Evolutionary conservation across 1,140 invertebrate genomes (phyloP).

Genomic region (Lanistes nyassanus): DNA sequence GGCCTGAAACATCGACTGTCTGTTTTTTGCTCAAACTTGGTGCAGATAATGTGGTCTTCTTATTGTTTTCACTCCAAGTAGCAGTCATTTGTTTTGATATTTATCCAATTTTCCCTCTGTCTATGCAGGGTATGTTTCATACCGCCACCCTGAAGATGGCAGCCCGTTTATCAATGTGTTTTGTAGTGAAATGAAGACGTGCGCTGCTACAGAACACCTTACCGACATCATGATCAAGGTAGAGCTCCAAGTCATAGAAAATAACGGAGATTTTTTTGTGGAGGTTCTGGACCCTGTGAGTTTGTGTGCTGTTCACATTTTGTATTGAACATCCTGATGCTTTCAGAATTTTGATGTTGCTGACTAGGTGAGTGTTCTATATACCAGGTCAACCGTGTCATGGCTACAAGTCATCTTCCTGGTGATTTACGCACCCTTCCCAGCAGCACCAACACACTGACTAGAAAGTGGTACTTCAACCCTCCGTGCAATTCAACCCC

Average conservation of each 20-base stretch:
- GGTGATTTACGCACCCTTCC: not conserved
- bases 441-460: not conserved
- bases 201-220: not conserved
- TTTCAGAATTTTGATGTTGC: not conserved
- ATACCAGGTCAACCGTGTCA: not conserved
- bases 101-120: too few relatives aligned
- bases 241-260: not conserved
- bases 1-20: not conserved
- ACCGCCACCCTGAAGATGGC: not conserved
- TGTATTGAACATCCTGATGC: not conserved
- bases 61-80: too few relatives aligned
- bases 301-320: too few relatives aligned
- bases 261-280: not conserved
- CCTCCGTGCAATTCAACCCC: not conserved
- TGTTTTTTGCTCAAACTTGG: too few relatives aligned
- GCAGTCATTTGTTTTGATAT: too few relatives aligned
- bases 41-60: too few relatives aligned
- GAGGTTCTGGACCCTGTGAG: too few relatives aligned
- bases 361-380: not conserved
- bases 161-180: conserved; percentile 9
- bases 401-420: not conserved
- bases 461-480: conserved; percentile 5
- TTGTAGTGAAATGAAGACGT: not conserved
- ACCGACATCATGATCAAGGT: conserved; percentile 5
- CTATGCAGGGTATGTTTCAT: conserved; percentile 10